These are phyloP conservation scores for Tribolium madens DNA, from an alignment of 1,140 invertebrate genomes.

Conservation along the genomic window DNA sequence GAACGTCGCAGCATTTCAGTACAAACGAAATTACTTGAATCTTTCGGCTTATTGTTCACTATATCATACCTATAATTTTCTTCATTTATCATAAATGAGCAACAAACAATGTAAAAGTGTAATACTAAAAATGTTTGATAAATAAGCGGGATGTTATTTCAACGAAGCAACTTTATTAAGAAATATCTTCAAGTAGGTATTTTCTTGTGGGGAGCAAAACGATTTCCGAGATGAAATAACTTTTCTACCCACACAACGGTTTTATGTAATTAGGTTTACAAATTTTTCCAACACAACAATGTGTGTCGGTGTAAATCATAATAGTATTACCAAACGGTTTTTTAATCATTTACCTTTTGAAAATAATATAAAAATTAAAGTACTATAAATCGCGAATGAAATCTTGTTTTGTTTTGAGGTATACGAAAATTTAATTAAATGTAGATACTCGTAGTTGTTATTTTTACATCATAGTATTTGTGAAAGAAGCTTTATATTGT, in stretches of 20 bases:
- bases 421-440: too few relatives aligned
- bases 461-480: too few relatives aligned
- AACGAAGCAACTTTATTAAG: constrained; percentile 9
- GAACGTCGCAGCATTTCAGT: constrained; percentile 11
- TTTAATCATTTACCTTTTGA: too few relatives aligned
- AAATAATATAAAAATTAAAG: too few relatives aligned
- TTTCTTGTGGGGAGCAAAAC: not conserved
- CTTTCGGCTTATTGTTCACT: constrained; percentile 9
- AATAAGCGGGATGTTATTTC: not conserved
- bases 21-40: constrained; percentile 23
- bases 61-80: constrained; percentile 10
- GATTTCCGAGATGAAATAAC: not conserved
- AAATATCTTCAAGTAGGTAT: constrained; percentile 19
- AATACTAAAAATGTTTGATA: constrained; percentile 21
- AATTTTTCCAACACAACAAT: not conserved
- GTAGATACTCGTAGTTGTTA: too few relatives aligned
- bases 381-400: too few relatives aligned
- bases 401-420: too few relatives aligned
- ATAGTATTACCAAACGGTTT: too few relatives aligned
- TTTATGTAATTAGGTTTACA: not conserved
- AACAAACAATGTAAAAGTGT: constrained; percentile 17
- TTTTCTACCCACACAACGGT: not conserved
- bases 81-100: constrained; percentile 12
- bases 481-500: too few relatives aligned
- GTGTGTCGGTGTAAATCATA: too few relatives aligned